phyloP scores from a whole-genome alignment of 1,140 invertebrate species.

The Drosophila suzukii region DNA sequence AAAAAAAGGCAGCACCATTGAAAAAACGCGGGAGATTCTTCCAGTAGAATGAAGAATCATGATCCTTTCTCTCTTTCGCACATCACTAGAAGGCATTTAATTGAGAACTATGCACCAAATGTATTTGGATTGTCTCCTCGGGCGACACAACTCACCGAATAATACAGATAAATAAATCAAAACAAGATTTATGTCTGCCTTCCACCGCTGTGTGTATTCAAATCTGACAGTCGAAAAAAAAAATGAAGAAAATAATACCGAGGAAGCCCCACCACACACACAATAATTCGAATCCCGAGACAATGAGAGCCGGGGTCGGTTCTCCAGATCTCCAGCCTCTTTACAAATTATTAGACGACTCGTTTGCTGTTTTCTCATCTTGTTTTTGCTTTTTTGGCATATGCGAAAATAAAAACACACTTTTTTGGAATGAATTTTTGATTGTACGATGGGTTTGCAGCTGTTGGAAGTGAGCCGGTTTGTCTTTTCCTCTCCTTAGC shows the following conservation, averaged over 20 bases:
- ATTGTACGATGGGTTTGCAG: conserved; percentile 50
- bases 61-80: not conserved
- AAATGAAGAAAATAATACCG: conserved; percentile 13
- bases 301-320: conserved; percentile 38
- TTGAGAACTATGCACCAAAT: conserved; percentile 60
- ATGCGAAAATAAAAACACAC: conserved; percentile 34
- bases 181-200: conserved; percentile 66
- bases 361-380: conserved; percentile 10
- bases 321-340: conserved; percentile 32
- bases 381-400: conserved; percentile 28
- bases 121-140: conserved; percentile 2
- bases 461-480: conserved; percentile 68
- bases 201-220: conserved; percentile 48
- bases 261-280: conserved; percentile 21
- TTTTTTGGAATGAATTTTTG: conserved; percentile 47
- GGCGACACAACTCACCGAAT: conserved; percentile 22
- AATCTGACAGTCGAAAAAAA: conserved; percentile 43
- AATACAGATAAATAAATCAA: conserved; percentile 63
- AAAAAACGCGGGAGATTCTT: conserved; percentile 40
- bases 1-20: conserved; percentile 42
- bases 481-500: conserved; percentile 19
- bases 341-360: conserved; percentile 65
- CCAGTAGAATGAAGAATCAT: conserved; percentile 4
- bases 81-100: conserved; percentile 41
- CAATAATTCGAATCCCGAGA: conserved; percentile 42